These are phyloP conservation scores for Augochlorella aurata DNA, from an alignment of 2,888 invertebrate species.

Conservation along the genomic window DNA sequence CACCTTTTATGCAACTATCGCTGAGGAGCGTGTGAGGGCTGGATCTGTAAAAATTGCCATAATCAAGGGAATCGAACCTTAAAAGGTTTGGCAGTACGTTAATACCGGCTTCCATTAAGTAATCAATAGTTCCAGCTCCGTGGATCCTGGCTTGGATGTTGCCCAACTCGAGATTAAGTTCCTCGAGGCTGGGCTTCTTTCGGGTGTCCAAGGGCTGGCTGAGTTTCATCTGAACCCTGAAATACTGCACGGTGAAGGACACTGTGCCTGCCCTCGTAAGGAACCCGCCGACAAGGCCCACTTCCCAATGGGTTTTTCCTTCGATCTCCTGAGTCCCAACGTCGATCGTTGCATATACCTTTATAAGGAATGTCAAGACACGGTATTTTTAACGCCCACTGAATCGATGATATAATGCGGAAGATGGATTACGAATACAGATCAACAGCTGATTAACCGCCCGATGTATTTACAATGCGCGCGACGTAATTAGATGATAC, in stretches of 20 bases:
- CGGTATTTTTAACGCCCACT: slow-evolving; percentile 26
- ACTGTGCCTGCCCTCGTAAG: slow-evolving; percentile 88
- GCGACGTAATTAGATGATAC: slow-evolving; percentile 35
- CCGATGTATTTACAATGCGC: background rate
- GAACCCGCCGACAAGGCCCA: slow-evolving; percentile 87
- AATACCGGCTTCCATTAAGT: slow-evolving; percentile 89
- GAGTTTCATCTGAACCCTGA: slow-evolving; percentile 87
- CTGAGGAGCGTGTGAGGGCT: too few relatives aligned
- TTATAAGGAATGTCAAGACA: slow-evolving; percentile 27
- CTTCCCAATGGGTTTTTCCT: slow-evolving; percentile 91
- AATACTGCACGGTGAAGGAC: slow-evolving; percentile 90
- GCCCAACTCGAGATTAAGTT: slow-evolving; percentile 90
- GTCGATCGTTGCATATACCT: slow-evolving; percentile 85
- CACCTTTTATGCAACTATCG: too few relatives aligned
- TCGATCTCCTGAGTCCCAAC: slow-evolving; percentile 91
- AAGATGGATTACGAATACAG: slow-evolving; percentile 17
- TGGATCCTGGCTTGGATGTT: slow-evolving; percentile 92
- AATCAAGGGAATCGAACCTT: slow-evolving; percentile 79
- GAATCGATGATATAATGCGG: slow-evolving; percentile 17
- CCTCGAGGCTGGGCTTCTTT: slow-evolving; percentile 87
- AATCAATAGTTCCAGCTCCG: slow-evolving; percentile 94
- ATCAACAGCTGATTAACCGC: slow-evolving; percentile 19
- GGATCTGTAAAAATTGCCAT: too few relatives aligned
- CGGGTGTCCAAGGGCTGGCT: slow-evolving; percentile 91
- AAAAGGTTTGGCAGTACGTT: slow-evolving; percentile 93